These are phyloP conservation scores for Thera britannica DNA, from an alignment of 2,888 invertebrate species.

Conservation along the genomic window DNA sequence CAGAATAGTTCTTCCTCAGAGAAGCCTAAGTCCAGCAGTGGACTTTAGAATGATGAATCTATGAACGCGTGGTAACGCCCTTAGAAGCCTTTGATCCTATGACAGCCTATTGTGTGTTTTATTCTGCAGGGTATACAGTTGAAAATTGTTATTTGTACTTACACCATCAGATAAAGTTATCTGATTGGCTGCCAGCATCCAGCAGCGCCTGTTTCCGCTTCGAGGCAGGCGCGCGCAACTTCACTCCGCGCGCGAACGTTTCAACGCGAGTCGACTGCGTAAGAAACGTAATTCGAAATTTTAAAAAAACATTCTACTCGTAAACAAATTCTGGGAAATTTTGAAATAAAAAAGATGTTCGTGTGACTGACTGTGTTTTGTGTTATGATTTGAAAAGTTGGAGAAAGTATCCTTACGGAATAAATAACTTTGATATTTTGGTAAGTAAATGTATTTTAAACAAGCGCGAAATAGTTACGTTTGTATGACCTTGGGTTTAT, in stretches of 20 bases:
- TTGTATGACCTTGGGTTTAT: constrained; percentile 39
- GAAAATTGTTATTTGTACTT: too few species aligned
- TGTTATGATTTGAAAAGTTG: constrained; percentile 25
- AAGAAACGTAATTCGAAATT: constrained; percentile 46
- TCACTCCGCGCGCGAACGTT: constrained; percentile 75
- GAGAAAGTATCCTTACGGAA: constrained; percentile 21
- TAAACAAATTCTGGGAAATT: constrained; percentile 44
- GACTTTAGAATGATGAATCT: too few species aligned
- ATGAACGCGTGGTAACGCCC: too few species aligned
- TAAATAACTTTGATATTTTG: constrained; percentile 9
- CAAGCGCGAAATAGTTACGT: neutral
- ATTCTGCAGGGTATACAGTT: too few species aligned
- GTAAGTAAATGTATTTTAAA: constrained; percentile 24
- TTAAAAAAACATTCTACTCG: constrained; percentile 38
- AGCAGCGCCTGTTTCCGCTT: constrained; percentile 61
- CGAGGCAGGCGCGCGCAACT: constrained; percentile 63
- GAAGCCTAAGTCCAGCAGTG: too few species aligned
- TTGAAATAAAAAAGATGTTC: constrained; percentile 49
- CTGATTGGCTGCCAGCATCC: constrained; percentile 42
- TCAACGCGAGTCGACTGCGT: constrained; percentile 49
- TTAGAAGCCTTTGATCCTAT: neutral
- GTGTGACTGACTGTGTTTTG: constrained; percentile 44
- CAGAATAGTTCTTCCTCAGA: too few species aligned
- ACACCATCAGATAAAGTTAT: constrained; percentile 5
- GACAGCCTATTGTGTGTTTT: neutral